Base-by-base conservation (phyloP, 2,113 vertebrate species). In the Varanus komodoensis region DNA sequence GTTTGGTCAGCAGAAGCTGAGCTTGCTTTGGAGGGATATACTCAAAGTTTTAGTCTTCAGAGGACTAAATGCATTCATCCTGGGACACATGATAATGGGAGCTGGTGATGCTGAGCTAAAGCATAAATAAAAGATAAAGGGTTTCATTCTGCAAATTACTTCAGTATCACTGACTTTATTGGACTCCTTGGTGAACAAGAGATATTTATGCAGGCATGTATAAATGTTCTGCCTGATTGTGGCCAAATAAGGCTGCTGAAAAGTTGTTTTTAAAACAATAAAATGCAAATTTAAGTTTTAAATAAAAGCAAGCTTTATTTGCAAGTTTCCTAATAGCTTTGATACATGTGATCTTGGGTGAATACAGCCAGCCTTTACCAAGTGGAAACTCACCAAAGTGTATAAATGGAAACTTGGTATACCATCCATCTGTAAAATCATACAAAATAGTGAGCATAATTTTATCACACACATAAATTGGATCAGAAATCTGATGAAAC, bases 71-170 rank as follows among this genome's bases (percentile, higher is more conserved):
- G 68, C 90, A 91, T 92, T 94, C 91, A 74, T 67, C 88, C 90
- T 89, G 54, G 73, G 86, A n/a, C 38, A 21, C 71, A 0, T 82
- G 90, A 38, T 32, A 82, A 61, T 8, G 79, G 64, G 73, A 92
- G 82, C 71, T 93, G 90, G 68, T 93, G 95, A 94, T 94, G 80
- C 75, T 89, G 44, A 68, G 61, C 0, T 0, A 57, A 78, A 87
- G 61, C 32, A 17, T 34, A 82, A 75, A 50, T 61, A 84, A 77
- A 88, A 84, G 27, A 85, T 52, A 67, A 87, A 91, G 50, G 54
- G 34, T 52, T 90, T 91, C 86, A 86, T 89, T 69, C 92, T 92
- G 84, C 80, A 91, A 92, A 94, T 88, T 91, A n/a, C 89, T 93
- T 93, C 80, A 74, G 87, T 87, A 0, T 0, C 4, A 71, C 89